Evolutionary conservation across 2,797 vertebrate genomes (phyloP).

Genomic region (Eidolon dupreanum): DNA sequence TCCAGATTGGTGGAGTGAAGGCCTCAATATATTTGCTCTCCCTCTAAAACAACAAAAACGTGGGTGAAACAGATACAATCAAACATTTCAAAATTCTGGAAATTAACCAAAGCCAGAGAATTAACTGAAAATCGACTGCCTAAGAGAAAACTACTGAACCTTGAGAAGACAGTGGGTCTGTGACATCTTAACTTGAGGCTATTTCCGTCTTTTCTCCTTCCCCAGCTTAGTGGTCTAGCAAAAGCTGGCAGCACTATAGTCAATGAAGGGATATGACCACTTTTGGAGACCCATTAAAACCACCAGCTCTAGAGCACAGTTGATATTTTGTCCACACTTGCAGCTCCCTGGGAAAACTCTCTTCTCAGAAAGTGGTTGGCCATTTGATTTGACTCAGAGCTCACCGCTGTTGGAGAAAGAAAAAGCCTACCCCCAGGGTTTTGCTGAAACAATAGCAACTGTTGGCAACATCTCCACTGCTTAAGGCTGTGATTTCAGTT

Average conservation of each 20-base stretch:
- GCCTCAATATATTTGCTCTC: background rate
- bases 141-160: background rate
- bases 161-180: background rate
- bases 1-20: background rate
- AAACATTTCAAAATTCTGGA: background rate
- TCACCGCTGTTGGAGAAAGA: background rate
- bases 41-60: background rate
- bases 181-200: background rate
- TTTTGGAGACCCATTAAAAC: constrained; percentile 13
- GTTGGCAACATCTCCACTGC: constrained; percentile 12
- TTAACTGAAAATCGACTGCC: background rate
- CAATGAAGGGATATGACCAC: background rate
- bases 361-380: constrained; percentile 3
- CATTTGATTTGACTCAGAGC: constrained; percentile 51
- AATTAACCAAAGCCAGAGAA: background rate
- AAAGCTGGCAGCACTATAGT: background rate
- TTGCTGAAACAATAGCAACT: constrained; percentile 35
- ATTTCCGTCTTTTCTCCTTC: background rate
- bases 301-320: background rate
- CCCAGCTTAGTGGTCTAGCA: background rate
- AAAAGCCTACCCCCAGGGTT: background rate
- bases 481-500: constrained; percentile 43
- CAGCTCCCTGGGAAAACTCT: constrained; percentile 50
- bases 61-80: background rate
- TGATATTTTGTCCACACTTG: constrained; percentile 55